Evolutionary conservation across 2,888 invertebrate genomes (phyloP), one percentile per base, ranked within the genome.

Genomic region (Drosophila mercatorum): DNA sequence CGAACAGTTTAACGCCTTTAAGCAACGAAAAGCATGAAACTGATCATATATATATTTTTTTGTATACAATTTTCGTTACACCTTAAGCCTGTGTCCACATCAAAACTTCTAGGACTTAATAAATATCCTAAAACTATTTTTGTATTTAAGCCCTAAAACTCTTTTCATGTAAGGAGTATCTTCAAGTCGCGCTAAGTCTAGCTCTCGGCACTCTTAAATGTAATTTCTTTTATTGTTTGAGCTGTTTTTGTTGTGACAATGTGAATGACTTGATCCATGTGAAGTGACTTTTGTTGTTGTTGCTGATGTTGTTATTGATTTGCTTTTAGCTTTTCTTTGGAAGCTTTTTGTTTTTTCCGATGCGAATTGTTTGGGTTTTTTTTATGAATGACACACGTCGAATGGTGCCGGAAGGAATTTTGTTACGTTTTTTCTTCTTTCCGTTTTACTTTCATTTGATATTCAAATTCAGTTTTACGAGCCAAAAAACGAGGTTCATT

Each of bases 361-460:
- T 67, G 55, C 43, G 38, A 62, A 68, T 68, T 67, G 59, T 28
- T 43, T 47, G 22, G 26, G 28, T 60, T 55, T 36, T 58, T 58
- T 53, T 66, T 65, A 67, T 80, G 88, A 88, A 70, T 76, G 87
- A 70, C 70, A 85, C 66, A 88, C 69, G 86, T 70, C 78, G 68
- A 69, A 72, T 40, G 67, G 51, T 70, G 73, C 66, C 88, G 85
- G 88, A 84, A 89, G 76, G 61, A 72, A 78, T 79, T 74, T 75
- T 56, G 60, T 59, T 52, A 70, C 40, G 28, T 38, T 34, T 51
- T 22, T 34, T 51, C 68, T 14, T n/a, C 22, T 44, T 46, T 52
- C n/a, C n/a, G 49, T 40, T 59, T 31, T 31, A 38, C 68, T 59
- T 78, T 75, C 47, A 59, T 63, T 63, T 58, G 58, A 63, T 61